Evolutionary conservation across 2,113 vertebrate genomes (phyloP), one percentile per base, ranked within the genome.

Genomic region (Callospermophilus lateralis): DNA sequence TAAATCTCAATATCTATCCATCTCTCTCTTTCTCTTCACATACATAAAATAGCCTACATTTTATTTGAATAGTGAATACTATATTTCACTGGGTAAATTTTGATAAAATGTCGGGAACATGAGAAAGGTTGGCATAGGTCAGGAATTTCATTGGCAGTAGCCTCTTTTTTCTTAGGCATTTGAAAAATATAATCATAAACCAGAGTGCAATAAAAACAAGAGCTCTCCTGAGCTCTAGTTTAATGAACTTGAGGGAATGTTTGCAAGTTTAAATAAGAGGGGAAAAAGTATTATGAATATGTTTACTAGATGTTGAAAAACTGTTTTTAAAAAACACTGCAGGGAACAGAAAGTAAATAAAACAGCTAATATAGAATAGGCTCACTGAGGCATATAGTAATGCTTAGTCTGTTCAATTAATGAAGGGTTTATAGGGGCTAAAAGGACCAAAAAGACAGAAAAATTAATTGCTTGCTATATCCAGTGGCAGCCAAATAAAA

Each of bases 331-430:
- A 89, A 95, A 85, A 61, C 61, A 91, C 89, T 95, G 37, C 55
- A 90, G 76, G 65, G 79, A 95, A 89, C 48, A 93, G 78, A 95
- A 92, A 97, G 80, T 92, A 90, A 96, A 95, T 37, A 84, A 92
- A 97, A 90, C 39, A 84, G 74, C 63, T 94, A 90, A 95, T 85
- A 68, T 61, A 96, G 74, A 97, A 90, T 45, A 93, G 72, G 6
- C n/a, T 95, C 61, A 92, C 80, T 90, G 84, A 95, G 80, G 53
- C 84, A 90, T 85, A 74, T 3, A 90, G 48, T 76, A 92, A 95
- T 89, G 63, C 53, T 92, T 86, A 81, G 30, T 65, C 81, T 89
- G 30, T 37, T 95, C 81, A 97, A 55, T 95, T 96, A 97, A 94
- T 78, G 73, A 96, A 84, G 37, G 15, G 42, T 90, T 95, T 96